These are phyloP conservation scores for Polydrusus pterygomalis DNA, from an alignment of 2,888 invertebrate species.

Conservation along the genomic window DNA sequence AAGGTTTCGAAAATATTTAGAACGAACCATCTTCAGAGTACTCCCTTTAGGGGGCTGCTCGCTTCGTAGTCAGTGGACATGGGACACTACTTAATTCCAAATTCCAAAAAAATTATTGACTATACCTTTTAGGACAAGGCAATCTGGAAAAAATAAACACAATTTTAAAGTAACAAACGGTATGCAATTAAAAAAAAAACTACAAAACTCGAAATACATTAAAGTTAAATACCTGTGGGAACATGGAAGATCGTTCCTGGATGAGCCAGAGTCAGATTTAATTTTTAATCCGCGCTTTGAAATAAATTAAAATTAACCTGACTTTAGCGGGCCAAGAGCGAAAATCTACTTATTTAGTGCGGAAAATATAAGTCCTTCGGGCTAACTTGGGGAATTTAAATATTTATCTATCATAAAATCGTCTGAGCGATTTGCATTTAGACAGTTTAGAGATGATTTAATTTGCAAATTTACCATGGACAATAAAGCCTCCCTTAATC, in stretches of 20 bases:
- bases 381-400: conserved; percentile 42
- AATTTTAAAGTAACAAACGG: neutral
- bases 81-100: too few species aligned
- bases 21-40: too few species aligned
- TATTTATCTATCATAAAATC: conserved; percentile 48
- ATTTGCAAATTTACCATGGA: conserved; percentile 44
- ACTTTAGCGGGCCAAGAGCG: conserved; percentile 5
- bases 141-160: neutral
- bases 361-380: conserved; percentile 38
- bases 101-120: too few species aligned
- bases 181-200: neutral
- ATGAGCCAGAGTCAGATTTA: conserved; percentile 13
- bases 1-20: too few species aligned
- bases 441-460: conserved; percentile 44
- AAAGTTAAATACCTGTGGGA: conserved; percentile 5
- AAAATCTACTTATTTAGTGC: conserved; percentile 37
- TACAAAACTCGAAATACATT: conserved; percentile 1
- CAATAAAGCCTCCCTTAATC: conserved; percentile 36
- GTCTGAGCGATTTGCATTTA: conserved; percentile 44
- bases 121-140: too few species aligned
- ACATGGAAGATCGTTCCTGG: neutral
- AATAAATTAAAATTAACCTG: conserved; percentile 30
- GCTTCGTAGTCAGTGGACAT: too few species aligned
- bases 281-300: conserved; percentile 27
- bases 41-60: too few species aligned